Conservation (phyloP, 2,888 invertebrate species). For the Phaonia tiefii region DNA sequence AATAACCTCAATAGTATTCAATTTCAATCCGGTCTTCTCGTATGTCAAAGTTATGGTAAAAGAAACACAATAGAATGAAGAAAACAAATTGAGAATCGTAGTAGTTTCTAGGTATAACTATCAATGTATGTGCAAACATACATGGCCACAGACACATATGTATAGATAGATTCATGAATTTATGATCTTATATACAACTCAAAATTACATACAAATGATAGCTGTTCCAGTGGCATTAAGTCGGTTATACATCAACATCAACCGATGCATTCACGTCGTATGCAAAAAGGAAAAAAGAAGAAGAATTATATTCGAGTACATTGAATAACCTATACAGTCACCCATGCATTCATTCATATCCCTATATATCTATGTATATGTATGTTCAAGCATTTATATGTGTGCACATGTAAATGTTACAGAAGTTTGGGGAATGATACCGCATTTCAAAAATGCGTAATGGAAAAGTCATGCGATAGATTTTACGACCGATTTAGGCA, state of each 20-base stretch:
- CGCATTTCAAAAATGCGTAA: too few relatives aligned
- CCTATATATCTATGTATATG: too few relatives aligned
- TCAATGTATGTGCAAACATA: too few relatives aligned
- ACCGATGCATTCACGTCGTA: not conserved
- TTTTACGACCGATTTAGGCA: too few relatives aligned
- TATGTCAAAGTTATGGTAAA: not conserved
- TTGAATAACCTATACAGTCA: not conserved
- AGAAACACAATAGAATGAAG: not conserved
- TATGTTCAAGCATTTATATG: too few relatives aligned
- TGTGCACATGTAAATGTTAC: too few relatives aligned
- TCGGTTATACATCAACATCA: constrained; percentile 3
- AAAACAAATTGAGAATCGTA: not conserved
- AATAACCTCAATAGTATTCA: too few relatives aligned
- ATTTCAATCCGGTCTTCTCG: too few relatives aligned
- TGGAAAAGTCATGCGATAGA: too few relatives aligned
- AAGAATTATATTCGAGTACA: not conserved
- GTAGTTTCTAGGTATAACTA: not conserved
- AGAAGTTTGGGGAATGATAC: too few relatives aligned
- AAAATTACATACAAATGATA: not conserved
- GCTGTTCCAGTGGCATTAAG: not conserved
- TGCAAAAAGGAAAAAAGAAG: not conserved
- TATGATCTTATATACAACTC: not conserved
- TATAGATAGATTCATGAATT: not conserved
- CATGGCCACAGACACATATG: too few relatives aligned
- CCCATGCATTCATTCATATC: not conserved